Conservation (phyloP, 53 echinoderm and acorn worm species). For the Paracentrotus lividus region DNA sequence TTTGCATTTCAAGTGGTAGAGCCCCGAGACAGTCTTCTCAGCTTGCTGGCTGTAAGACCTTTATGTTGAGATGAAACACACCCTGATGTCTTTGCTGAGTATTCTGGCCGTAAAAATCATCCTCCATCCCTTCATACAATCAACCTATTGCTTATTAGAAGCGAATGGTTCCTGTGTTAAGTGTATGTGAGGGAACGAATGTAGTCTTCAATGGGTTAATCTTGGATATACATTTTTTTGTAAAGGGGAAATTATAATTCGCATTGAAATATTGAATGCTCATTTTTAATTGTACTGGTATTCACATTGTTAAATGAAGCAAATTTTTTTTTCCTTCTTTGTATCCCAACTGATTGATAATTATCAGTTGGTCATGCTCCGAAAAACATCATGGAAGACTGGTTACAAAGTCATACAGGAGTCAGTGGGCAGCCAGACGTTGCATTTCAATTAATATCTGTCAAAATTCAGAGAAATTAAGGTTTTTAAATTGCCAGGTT, state of each 20-base stretch:
- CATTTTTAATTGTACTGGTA: neutral
- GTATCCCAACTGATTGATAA: neutral
- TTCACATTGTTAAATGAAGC: neutral
- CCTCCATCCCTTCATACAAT: neutral
- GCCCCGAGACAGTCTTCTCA: slow-evolving; percentile 4
- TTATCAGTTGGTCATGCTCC: neutral
- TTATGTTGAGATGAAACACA: slow-evolving; percentile 42
- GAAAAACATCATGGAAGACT: neutral
- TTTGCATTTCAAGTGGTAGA: slow-evolving; percentile 52
- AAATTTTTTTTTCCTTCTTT: neutral
- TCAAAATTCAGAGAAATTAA: neutral
- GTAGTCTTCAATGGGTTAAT: too few relatives aligned
- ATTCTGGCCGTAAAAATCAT: neutral
- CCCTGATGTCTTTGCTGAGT: neutral
- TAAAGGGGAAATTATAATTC: neutral
- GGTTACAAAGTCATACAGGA: neutral
- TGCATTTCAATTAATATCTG: neutral
- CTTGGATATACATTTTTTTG: neutral
- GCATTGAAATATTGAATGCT: neutral
- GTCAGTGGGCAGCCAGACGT: neutral
- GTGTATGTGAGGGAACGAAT: too few relatives aligned
- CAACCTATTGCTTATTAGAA: too few relatives aligned
- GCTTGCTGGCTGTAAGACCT: neutral
- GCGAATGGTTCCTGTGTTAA: too few relatives aligned
- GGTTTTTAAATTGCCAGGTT: neutral